These are phyloP conservation scores for Limnephilus rhombicus DNA, from an alignment of 2,888 invertebrate species.

Conservation along the genomic window DNA sequence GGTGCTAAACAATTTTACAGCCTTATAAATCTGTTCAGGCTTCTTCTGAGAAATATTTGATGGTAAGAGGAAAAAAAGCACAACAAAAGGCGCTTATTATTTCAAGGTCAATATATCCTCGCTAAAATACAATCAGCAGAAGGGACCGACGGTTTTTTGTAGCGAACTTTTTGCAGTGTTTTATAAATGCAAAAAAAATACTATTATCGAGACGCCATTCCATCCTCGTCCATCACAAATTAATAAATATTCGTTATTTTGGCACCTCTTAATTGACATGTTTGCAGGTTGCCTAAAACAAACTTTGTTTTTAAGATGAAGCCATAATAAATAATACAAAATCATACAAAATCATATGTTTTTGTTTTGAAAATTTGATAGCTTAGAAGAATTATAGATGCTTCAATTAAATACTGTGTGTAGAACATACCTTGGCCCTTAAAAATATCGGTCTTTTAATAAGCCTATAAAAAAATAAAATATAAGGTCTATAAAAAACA, in stretches of 20 bases:
- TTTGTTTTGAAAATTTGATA: no score
- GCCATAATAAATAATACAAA: no score
- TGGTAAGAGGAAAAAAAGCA: constrained; percentile 6
- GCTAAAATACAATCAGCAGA: constrained; percentile 32
- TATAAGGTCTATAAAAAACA: no score
- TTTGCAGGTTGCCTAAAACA: neutral
- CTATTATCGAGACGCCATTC: neutral
- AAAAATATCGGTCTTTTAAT: no score
- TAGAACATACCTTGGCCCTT: no score
- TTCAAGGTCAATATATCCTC: constrained; percentile 56
- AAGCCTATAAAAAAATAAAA: no score
- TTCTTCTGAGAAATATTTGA: constrained; percentile 31
- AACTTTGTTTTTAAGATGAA: no score
- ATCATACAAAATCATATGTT: no score
- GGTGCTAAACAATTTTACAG: constrained; percentile 1
- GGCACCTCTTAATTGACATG: neutral
- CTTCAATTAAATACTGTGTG: no score
- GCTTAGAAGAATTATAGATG: no score
- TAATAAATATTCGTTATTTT: neutral
- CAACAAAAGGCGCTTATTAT: constrained; percentile 30
- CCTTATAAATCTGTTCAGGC: constrained; percentile 14
- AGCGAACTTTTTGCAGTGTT: neutral
- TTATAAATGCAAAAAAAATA: neutral
- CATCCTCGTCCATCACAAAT: neutral
- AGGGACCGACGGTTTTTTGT: constrained; percentile 28